Percentiles rank a stretch among this genome's conserved stretches.
Conservation (phyloP, 2,888 invertebrate species). For the Tenthredo amoena region DNA sequence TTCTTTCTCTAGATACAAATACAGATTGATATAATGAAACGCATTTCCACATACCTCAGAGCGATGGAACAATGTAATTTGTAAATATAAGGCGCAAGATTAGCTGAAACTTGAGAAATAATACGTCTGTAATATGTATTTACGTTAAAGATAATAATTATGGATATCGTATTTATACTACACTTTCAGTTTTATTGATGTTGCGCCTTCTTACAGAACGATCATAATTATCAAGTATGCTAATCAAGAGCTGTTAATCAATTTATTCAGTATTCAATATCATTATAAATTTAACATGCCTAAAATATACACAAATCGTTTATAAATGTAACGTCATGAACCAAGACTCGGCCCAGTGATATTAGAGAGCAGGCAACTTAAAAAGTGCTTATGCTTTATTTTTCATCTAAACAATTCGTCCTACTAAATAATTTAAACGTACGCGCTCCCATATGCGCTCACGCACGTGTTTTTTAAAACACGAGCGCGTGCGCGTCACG, state of each 20-base stretch:
- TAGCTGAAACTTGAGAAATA: neutral
- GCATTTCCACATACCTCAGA: neutral
- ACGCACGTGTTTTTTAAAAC: neutral
- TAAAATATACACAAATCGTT: constrained; percentile 75
- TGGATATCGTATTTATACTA: constrained; percentile 64
- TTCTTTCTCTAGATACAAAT: neutral
- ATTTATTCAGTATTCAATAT: constrained; percentile 74
- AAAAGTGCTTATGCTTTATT: constrained; percentile 53
- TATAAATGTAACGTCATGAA: constrained; percentile 74
- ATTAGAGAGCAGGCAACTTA: constrained; percentile 60
- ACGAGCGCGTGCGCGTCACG: neutral
- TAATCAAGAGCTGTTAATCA: constrained; percentile 73
- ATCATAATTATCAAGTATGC: constrained; percentile 69
- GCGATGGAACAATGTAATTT: neutral
- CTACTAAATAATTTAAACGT: constrained; percentile 67
- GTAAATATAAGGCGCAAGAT: neutral
- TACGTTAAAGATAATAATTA: neutral
- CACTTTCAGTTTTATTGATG: constrained; percentile 65
- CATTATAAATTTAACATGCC: constrained; percentile 76
- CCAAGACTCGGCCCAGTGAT: constrained; percentile 67
- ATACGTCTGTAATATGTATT: neutral
- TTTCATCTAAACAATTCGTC: constrained; percentile 57
- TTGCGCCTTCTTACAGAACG: constrained; percentile 65
- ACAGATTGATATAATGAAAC: neutral
- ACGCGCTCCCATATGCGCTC: constrained; percentile 57